These are phyloP conservation scores for Pomacea canaliculata DNA, from an alignment of 2,888 invertebrate genomes.

Conservation along the genomic window DNA sequence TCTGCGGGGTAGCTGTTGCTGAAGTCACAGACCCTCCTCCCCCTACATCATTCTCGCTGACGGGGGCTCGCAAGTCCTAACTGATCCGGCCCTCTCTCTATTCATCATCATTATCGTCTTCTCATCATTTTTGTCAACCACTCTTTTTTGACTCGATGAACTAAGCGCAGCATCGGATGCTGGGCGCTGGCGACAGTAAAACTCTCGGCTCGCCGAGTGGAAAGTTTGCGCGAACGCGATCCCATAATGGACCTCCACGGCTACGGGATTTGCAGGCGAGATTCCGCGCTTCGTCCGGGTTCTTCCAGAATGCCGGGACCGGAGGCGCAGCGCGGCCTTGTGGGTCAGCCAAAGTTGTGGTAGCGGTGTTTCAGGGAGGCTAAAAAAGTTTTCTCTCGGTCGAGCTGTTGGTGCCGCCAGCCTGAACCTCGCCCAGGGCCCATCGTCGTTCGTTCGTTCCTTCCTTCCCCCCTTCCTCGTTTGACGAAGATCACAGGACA, in stretches of 20 bases:
- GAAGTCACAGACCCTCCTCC: not conserved
- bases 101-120: too few relatives aligned
- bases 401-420: not conserved
- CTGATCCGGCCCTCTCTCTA: too few relatives aligned
- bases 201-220: too few relatives aligned
- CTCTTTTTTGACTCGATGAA: too few relatives aligned
- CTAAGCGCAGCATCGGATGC: too few relatives aligned
- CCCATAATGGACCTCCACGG: constrained; percentile 22
- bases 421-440: not conserved
- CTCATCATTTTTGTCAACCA: too few relatives aligned
- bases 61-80: not conserved
- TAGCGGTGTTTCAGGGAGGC: not conserved
- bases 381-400: not conserved
- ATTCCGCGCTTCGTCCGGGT: constrained; percentile 25
- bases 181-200: too few relatives aligned
- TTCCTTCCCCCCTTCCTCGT: not conserved
- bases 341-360: not conserved
- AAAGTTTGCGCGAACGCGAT: not conserved
- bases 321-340: not conserved
- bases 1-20: not conserved
- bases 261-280: constrained; percentile 25
- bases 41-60: not conserved
- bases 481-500: not conserved
- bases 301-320: not conserved
- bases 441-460: not conserved